phyloP scores from a whole-genome alignment of 1,140 invertebrate genomes.

The Brachionus koreanus region DNA sequence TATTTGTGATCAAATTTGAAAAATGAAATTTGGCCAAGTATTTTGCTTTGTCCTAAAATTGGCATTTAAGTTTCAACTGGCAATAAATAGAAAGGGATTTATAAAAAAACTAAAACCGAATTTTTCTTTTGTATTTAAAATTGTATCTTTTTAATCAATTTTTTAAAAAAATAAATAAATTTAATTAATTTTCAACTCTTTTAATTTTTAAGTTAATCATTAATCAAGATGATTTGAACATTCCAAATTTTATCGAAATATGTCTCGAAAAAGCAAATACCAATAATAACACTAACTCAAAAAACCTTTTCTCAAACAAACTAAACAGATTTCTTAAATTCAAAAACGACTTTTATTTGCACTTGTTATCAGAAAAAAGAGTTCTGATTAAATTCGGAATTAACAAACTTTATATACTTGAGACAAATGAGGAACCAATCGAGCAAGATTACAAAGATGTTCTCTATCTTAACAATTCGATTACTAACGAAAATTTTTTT shows the following conservation, averaged over 20 bases:
- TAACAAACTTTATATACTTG: neutral
- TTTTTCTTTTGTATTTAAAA: too few relatives aligned
- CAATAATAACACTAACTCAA: neutral
- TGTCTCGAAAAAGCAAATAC: slow-evolving; percentile 31
- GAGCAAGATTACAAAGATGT: slow-evolving; percentile 31
- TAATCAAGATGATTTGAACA: slow-evolving; percentile 33
- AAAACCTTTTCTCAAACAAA: neutral
- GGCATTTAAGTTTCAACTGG: too few relatives aligned
- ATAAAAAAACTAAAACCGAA: too few relatives aligned
- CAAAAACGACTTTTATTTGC: neutral
- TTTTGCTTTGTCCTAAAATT: too few relatives aligned
- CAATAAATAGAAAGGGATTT: too few relatives aligned
- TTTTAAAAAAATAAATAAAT: too few relatives aligned
- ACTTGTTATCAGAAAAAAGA: neutral
- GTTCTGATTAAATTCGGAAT: neutral
- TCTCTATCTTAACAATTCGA: slow-evolving; percentile 38
- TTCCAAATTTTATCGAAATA: slow-evolving; percentile 42
- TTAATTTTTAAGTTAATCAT: slow-evolving; percentile 8
- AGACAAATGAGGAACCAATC: neutral
- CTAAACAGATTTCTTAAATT: slow-evolving; percentile 14
- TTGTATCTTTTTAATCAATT: too few relatives aligned
- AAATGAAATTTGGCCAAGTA: too few relatives aligned
- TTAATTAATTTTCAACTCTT: neutral
- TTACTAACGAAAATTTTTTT: slow-evolving; percentile 43
- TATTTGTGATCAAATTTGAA: too few relatives aligned